Percentiles rank a stretch among this genome's conserved stretches.
Evolutionary conservation across 2,888 invertebrate species (phyloP).

Genomic region (Subacronicta megacephala): DNA sequence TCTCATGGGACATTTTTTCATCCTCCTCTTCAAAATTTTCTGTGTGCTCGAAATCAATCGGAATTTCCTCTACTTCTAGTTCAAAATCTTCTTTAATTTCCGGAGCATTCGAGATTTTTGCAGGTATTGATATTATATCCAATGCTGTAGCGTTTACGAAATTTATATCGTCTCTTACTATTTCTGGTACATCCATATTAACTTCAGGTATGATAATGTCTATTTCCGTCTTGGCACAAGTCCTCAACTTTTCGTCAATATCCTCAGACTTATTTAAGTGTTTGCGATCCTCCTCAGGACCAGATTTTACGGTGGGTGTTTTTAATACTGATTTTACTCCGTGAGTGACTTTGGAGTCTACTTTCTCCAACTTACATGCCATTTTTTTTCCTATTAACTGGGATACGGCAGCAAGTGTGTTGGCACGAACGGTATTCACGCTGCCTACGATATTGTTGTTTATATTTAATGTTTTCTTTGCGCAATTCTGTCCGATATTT

Average conservation of each 20-base stretch:
- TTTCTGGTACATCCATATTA: constrained; percentile 55
- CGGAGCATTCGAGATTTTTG: constrained; percentile 32
- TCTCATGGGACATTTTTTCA: constrained; percentile 40
- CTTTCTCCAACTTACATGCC: constrained; percentile 79
- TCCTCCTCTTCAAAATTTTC: constrained; percentile 47
- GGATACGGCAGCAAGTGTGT: constrained; percentile 79
- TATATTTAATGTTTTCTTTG: constrained; percentile 83
- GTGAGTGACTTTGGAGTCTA: constrained; percentile 80
- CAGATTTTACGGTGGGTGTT: constrained; percentile 71
- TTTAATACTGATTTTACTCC: constrained; percentile 83
- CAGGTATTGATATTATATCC: constrained; percentile 28
- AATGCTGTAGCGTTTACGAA: constrained; percentile 23
- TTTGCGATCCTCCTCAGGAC: constrained; percentile 68
- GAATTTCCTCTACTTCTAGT: constrained; percentile 48
- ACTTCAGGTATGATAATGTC: constrained; percentile 36
- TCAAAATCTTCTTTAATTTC: constrained; percentile 45
- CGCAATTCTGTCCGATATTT: constrained; percentile 74
- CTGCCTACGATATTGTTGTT: constrained; percentile 84
- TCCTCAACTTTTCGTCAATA: constrained; percentile 52
- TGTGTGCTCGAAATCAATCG: constrained; percentile 33
- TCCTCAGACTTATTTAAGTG: constrained; percentile 55
- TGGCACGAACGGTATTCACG: constrained; percentile 75
- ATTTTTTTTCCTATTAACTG: constrained; percentile 83
- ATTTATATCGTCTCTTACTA: constrained; percentile 51
- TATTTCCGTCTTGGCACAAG: constrained; percentile 50